phyloP scores from a whole-genome alignment of 2,888 invertebrate species.

The Labia minor region DNA sequence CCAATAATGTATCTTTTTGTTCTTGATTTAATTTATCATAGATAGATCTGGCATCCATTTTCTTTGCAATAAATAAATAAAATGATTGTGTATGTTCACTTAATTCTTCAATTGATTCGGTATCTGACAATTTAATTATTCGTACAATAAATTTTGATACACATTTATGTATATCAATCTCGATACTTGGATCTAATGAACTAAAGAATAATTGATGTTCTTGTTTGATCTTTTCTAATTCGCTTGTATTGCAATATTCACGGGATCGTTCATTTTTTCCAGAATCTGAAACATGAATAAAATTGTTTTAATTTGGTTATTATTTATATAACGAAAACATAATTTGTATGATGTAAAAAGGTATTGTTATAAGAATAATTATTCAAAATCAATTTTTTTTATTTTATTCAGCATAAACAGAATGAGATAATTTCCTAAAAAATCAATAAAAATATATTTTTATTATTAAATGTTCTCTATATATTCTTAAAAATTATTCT shows the following conservation, averaged over 20 bases:
- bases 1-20: conserved; percentile 69
- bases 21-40: conserved; percentile 59
- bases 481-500: too few species aligned
- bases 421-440: too few species aligned
- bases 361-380: too few species aligned
- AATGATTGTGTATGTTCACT: conserved; percentile 85
- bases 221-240: conserved; percentile 33
- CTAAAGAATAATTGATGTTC: conserved; percentile 42
- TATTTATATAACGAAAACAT: too few species aligned
- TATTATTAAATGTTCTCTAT: too few species aligned
- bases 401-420: too few species aligned
- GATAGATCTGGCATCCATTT: conserved; percentile 54
- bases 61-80: conserved; percentile 65
- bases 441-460: too few species aligned
- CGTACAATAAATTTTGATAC: conserved; percentile 55
- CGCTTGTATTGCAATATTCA: conserved; percentile 28
- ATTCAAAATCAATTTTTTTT: too few species aligned
- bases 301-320: too few species aligned
- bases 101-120: conserved; percentile 65
- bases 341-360: too few species aligned
- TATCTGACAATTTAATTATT: conserved; percentile 48
- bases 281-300: conserved; percentile 26
- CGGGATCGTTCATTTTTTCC: conserved; percentile 26
- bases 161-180: conserved; percentile 55
- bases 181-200: conserved; percentile 36